Conservation (phyloP, 2,113 vertebrate genomes). For the Bettongia penicillata region DNA sequence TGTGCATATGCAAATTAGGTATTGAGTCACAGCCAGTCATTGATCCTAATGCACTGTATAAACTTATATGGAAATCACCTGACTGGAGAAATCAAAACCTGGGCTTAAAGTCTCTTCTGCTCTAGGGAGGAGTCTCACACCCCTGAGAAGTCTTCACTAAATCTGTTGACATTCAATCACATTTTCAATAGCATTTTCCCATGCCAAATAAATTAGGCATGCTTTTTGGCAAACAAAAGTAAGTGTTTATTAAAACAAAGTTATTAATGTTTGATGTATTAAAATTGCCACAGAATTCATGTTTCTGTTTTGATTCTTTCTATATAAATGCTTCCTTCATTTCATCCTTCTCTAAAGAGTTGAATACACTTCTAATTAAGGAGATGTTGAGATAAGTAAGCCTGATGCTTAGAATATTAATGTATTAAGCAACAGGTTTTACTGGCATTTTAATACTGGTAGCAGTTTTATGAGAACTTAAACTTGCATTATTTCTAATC, state of each 20-base stretch:
- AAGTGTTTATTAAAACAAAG: neutral
- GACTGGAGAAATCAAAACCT: too few relatives aligned
- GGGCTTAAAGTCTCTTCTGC: too few relatives aligned
- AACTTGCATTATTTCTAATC: neutral
- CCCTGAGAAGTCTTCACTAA: too few relatives aligned
- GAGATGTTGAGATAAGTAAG: slow-evolving; percentile 4
- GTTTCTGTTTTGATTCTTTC: neutral
- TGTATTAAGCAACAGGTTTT: neutral
- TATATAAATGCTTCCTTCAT: neutral
- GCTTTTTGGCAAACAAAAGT: neutral
- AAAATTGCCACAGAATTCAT: neutral
- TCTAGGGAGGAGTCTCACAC: too few relatives aligned
- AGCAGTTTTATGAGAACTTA: neutral
- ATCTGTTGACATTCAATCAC: too few relatives aligned
- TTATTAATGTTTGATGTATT: neutral
- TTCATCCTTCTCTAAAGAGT: neutral
- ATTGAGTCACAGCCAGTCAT: too few relatives aligned
- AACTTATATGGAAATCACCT: too few relatives aligned
- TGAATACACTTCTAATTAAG: neutral
- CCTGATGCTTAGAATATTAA: neutral
- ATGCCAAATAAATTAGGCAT: neutral
- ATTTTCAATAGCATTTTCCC: neutral
- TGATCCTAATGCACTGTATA: too few relatives aligned
- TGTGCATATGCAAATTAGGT: too few relatives aligned
- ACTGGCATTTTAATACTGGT: neutral